Percentiles rank a stretch among this genome's conserved stretches.
phyloP scores from a whole-genome alignment of 2,888 invertebrate genomes.

The Sphecodes monilicornis region DNA sequence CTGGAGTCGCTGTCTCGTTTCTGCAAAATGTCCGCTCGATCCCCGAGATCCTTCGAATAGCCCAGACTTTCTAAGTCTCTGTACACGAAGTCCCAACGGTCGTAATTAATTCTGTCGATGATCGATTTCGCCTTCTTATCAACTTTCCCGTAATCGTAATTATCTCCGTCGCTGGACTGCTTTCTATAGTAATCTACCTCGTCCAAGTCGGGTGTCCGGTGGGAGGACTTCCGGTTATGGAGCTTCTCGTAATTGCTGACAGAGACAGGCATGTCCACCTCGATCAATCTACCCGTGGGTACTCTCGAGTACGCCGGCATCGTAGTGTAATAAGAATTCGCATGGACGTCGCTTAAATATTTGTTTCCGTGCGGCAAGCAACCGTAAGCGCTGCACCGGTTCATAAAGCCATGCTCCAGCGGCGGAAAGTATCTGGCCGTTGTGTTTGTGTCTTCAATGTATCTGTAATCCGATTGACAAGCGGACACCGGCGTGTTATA shows the following conservation, averaged over 20 bases:
- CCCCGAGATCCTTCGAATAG: constrained; percentile 88
- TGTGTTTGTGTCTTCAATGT: constrained; percentile 60
- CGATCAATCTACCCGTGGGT: constrained; percentile 89
- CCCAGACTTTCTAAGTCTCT: constrained; percentile 91
- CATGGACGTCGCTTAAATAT: constrained; percentile 73
- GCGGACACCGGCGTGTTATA: constrained; percentile 67
- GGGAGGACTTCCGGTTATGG: constrained; percentile 64
- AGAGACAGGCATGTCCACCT: constrained; percentile 86
- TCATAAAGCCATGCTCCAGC: constrained; percentile 61
- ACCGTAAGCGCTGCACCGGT: constrained; percentile 67
- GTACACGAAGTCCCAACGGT: constrained; percentile 93
- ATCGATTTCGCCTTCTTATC: constrained; percentile 71
- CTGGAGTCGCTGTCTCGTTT: constrained; percentile 68
- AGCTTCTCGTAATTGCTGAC: constrained; percentile 73
- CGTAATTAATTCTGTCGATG: constrained; percentile 84
- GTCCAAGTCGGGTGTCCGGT: constrained; percentile 72
- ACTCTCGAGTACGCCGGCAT: constrained; percentile 81
- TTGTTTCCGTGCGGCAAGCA: constrained; percentile 68
- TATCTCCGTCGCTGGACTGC: constrained; percentile 63
- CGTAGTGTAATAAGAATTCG: constrained; percentile 84
- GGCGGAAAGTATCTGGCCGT: constrained; percentile 63
- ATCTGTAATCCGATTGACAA: constrained; percentile 72
- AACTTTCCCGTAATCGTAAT: constrained; percentile 69
- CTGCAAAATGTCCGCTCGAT: constrained; percentile 88
- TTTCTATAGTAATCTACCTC: constrained; percentile 72